phyloP scores from a whole-genome alignment of 2,113 vertebrate genomes.

The Copsychus sechellarum region DNA sequence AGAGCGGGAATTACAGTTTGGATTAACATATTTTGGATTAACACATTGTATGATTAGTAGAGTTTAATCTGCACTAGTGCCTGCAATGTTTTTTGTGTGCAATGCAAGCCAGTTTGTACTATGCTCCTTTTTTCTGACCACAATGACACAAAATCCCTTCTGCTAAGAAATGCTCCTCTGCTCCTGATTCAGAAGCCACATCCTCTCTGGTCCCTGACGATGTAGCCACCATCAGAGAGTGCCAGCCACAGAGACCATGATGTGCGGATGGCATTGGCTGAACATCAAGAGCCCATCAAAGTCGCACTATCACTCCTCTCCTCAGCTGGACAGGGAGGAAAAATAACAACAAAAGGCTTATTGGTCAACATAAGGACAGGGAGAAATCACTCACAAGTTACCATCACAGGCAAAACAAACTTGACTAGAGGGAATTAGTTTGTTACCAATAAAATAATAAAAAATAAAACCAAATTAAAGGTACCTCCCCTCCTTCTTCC shows the following conservation, averaged over 20 bases:
- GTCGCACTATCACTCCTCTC: background rate
- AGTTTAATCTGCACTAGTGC: background rate
- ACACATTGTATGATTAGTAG: background rate
- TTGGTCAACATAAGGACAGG: background rate
- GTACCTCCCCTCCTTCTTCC: background rate
- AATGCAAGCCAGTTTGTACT: background rate
- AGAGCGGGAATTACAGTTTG: background rate
- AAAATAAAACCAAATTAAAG: background rate
- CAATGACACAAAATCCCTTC: background rate
- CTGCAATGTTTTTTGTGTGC: background rate
- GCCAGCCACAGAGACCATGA: background rate
- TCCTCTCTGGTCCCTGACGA: background rate
- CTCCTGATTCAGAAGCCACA: background rate
- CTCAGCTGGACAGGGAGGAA: background rate
- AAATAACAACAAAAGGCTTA: background rate
- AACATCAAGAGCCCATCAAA: background rate
- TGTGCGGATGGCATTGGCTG: background rate
- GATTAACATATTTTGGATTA: background rate
- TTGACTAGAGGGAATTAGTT: background rate
- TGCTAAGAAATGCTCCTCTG: background rate
- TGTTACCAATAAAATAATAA: background rate
- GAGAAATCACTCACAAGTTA: background rate
- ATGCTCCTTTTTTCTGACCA: background rate
- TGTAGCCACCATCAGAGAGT: background rate
- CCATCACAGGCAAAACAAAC: background rate